Evolutionary conservation across 2,113 vertebrate genomes (phyloP).

Genomic region (Myotis brandtii): DNA sequence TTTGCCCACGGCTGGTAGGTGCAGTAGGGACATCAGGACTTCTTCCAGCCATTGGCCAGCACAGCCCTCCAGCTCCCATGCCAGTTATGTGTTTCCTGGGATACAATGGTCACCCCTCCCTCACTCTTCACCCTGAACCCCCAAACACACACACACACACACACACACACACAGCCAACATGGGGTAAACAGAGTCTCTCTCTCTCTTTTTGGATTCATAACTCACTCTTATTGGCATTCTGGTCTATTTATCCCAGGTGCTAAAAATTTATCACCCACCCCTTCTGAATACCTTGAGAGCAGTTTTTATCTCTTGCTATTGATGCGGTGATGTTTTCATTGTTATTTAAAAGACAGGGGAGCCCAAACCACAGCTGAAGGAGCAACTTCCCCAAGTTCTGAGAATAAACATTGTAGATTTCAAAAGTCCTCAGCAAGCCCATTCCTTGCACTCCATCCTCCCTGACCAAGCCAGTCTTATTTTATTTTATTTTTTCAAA

Average conservation of each 20-base stretch:
- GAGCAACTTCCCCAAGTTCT: neutral
- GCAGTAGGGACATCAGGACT: neutral
- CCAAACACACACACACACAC: neutral
- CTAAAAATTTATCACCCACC: neutral
- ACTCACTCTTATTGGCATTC: neutral
- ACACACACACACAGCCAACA: neutral
- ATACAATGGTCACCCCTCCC: too few species aligned
- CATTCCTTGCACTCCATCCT: too few species aligned
- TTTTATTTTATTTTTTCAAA: neutral
- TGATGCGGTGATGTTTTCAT: neutral
- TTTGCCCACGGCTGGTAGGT: too few species aligned
- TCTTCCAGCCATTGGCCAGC: neutral
- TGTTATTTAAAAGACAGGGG: neutral
- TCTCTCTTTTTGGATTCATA: neutral
- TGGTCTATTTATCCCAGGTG: neutral
- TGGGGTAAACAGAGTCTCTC: fast-evolving
- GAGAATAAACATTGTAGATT: neutral
- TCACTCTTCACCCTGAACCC: neutral
- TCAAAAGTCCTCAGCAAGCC: neutral
- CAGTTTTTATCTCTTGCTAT: neutral
- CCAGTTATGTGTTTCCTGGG: neutral
- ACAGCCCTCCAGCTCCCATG: neutral
- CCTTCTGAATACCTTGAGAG: neutral
- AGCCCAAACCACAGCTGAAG: fast-evolving
- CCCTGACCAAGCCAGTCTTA: neutral